Conservation (phyloP, 1,140 invertebrate species). For the Magallana ariakensis region DNA sequence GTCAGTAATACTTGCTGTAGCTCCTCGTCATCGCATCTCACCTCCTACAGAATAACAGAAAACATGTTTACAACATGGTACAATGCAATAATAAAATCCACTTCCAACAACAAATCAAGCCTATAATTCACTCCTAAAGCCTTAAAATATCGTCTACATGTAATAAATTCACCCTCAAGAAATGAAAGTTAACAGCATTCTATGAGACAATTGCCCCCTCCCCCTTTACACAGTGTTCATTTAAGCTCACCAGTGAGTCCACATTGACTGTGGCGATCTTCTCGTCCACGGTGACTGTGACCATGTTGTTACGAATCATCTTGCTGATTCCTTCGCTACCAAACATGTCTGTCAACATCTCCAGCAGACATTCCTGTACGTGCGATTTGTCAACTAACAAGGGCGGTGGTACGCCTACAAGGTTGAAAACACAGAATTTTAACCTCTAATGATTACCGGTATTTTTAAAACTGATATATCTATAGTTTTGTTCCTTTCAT, state of each 20-base stretch:
- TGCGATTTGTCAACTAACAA: constrained; percentile 75
- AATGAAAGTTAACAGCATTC: too few species aligned
- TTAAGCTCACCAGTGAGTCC: constrained; percentile 84
- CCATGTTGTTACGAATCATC: constrained; percentile 93
- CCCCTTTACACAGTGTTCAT: too few species aligned
- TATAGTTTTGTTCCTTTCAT: too few species aligned
- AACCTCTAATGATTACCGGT: too few species aligned
- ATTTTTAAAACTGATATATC: too few species aligned
- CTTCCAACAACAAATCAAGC: too few species aligned
- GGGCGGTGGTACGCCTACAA: constrained; percentile 69
- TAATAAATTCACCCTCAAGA: too few species aligned
- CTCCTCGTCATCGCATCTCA: constrained; percentile 90
- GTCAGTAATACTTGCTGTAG: constrained; percentile 92
- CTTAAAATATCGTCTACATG: too few species aligned
- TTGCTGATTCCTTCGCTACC: constrained; percentile 96
- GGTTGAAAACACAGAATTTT: not conserved
- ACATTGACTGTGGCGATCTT: constrained; percentile 93
- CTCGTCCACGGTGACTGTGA: constrained; percentile 91
- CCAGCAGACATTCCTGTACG: constrained; percentile 91
- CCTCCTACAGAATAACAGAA: constrained; percentile 83
- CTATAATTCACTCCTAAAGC: too few species aligned
- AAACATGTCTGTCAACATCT: constrained; percentile 91
- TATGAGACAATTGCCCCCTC: too few species aligned
- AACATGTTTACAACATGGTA: too few species aligned
- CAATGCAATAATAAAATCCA: too few species aligned